Percentiles rank a stretch among this genome's conserved stretches.
Evolutionary conservation across 2,888 invertebrate genomes (phyloP).

Genomic region (Agriotes lineatus): DNA sequence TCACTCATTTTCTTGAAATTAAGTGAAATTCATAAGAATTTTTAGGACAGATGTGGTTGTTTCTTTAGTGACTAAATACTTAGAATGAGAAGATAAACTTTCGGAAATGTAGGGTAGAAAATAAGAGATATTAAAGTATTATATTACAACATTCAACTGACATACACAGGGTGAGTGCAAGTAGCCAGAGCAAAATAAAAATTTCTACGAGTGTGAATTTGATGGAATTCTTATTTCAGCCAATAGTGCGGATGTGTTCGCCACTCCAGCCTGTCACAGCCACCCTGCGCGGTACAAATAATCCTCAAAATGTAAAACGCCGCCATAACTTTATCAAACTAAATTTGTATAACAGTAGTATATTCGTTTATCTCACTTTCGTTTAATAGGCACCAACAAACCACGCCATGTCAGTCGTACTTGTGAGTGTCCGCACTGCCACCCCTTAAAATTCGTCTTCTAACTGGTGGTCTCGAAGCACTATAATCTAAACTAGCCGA

Average conservation of each 20-base stretch:
- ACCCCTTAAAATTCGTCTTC: constrained; percentile 59
- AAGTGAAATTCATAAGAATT: constrained; percentile 30
- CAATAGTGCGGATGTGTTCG: no score
- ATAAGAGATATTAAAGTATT: constrained; percentile 15
- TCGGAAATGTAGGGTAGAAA: constrained; percentile 9
- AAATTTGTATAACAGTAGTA: constrained; percentile 20
- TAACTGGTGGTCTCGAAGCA: constrained; percentile 47
- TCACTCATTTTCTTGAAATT: constrained; percentile 20
- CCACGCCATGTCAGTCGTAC: constrained; percentile 55
- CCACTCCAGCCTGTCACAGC: no score
- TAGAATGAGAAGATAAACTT: background rate
- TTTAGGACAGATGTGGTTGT: constrained; percentile 18
- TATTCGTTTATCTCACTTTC: constrained; percentile 18
- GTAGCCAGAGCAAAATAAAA: no score
- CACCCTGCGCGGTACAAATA: background rate
- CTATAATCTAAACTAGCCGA: constrained; percentile 63
- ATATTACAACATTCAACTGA: constrained; percentile 28
- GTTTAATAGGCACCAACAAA: constrained; percentile 46
- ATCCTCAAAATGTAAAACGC: constrained; percentile 17
- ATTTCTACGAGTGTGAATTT: no score
- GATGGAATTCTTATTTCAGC: no score
- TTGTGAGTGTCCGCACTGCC: constrained; percentile 57
- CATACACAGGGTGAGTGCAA: constrained; percentile 12
- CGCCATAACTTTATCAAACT: constrained; percentile 20
- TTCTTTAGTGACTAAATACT: constrained; percentile 2